A percentile compares a stretch with the other conserved stretches of the same genome.
phyloP scores from a whole-genome alignment of 2,113 vertebrate genomes.

The Eulemur rufifrons region DNA sequence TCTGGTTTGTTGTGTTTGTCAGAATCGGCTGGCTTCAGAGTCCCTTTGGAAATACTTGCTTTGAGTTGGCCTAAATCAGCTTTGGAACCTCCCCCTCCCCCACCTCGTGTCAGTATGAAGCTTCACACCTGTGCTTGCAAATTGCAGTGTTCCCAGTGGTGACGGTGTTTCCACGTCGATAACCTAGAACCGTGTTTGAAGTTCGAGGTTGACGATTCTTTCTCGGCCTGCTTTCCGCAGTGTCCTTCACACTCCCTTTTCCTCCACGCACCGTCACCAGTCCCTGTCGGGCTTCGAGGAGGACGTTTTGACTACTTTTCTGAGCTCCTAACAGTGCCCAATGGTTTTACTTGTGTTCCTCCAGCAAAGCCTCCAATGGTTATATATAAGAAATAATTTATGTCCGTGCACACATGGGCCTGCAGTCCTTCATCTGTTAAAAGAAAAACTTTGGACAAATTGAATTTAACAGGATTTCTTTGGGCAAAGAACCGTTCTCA shows the following conservation, averaged over 20 bases:
- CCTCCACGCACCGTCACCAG: background rate
- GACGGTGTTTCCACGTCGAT: background rate
- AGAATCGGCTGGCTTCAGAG: background rate
- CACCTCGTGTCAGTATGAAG: background rate
- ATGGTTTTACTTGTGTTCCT: background rate
- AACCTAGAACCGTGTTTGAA: background rate
- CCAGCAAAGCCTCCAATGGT: background rate
- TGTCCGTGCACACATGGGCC: too few relatives aligned
- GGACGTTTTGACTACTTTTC: background rate
- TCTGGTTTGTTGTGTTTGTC: background rate
- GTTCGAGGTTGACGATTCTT: background rate
- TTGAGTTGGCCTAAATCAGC: background rate
- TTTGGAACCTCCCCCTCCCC: background rate
- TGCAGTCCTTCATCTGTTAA: background rate
- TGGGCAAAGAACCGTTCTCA: too few relatives aligned
- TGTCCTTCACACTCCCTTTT: background rate
- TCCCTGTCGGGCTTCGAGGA: background rate
- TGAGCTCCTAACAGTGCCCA: background rate
- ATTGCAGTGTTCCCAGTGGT: background rate
- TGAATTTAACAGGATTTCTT: too few relatives aligned
- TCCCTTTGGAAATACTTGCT: background rate
- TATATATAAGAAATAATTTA: too few relatives aligned
- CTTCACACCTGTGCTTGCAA: background rate
- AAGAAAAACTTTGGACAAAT: too few relatives aligned
- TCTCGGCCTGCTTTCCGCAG: background rate